Percentiles rank a stretch among this genome's conserved stretches.
Evolutionary conservation across 2,888 invertebrate species (phyloP).

Genomic region (Byasa hedistus): DNA sequence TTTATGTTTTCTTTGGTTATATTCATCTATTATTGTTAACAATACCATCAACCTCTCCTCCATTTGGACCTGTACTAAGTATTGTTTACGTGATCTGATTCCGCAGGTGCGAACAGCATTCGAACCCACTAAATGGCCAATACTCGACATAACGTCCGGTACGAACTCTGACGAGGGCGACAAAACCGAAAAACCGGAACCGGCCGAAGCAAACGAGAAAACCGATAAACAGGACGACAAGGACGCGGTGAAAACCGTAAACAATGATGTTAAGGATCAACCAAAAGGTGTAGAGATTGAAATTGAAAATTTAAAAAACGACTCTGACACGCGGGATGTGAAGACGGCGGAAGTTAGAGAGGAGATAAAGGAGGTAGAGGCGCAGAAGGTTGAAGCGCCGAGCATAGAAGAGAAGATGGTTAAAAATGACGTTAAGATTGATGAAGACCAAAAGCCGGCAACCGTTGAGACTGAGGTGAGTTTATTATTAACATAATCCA

Average conservation of each 20-base stretch:
- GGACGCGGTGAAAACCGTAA: constrained; percentile 18
- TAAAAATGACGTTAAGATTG: constrained; percentile 14
- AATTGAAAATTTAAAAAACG: constrained; percentile 21
- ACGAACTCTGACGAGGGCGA: constrained; percentile 48
- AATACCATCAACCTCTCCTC: too few relatives aligned
- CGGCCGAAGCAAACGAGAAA: neutral
- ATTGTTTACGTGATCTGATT: neutral
- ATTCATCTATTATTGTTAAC: too few relatives aligned
- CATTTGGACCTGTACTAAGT: too few relatives aligned
- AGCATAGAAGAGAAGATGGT: constrained; percentile 48
- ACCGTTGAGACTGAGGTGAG: constrained; percentile 16
- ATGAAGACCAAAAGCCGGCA: constrained; percentile 3
- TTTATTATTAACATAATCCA: too few relatives aligned
- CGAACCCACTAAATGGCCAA: constrained; percentile 94
- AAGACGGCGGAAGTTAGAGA: constrained; percentile 30
- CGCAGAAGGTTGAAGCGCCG: constrained; percentile 43
- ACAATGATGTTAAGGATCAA: constrained; percentile 21
- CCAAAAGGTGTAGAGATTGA: constrained; percentile 26
- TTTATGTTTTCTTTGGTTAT: too few relatives aligned
- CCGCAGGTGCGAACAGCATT: constrained; percentile 89
- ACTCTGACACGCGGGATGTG: constrained; percentile 23
- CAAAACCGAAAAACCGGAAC: constrained; percentile 30
- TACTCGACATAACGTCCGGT: constrained; percentile 77
- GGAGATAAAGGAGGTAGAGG: constrained; percentile 13
- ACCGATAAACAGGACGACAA: constrained; percentile 30